Base-by-base conservation (phyloP, 2,888 invertebrate species). In the Trachelus iudaicus region DNA sequence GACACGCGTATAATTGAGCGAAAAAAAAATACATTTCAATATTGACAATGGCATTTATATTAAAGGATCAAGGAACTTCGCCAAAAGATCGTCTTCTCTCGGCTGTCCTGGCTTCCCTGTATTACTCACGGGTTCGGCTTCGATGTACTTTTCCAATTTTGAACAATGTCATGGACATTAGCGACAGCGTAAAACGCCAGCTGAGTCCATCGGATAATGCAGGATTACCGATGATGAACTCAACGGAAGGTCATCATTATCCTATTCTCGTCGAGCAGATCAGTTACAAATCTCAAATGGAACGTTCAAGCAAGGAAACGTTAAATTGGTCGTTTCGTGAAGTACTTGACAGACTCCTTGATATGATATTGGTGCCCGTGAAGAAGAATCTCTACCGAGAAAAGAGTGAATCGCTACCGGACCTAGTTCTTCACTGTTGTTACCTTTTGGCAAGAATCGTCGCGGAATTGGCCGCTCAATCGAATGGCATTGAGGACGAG, bases 61-160 rank as follows among this genome's bases (percentile, higher is more conserved):
- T 89, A 73, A 75, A 92, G 92, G 92, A 93, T 79, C 89, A 91
- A 79, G 91, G 92, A 4, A 89, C 87, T 31, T 89, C 91, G n/a
- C 91, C 92, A 75, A 93, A 92, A 83, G 95, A 95, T 85, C 93
- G 95, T 77, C 92, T 97, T 2, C 90, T 97, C 76, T 95, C 96
- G 81, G 96, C 98, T 0, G 96, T 97, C 3, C 93, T 98, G 81
- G 96, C 97, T 73, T 96, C 98, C 0, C 93, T 98, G 82, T 97
- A 97, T 87, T 95, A 95, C 73, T 96, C 96, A 0, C 94, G 94
- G 3, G 94, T 96, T 31, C 94, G 96, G 80, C 92, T 97, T 40
- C 94, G 96, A 56, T 95, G 94, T 79, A 96, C 96, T 35, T 95
- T 96, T 91, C 96, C 96, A 11, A 94, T 96, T 79, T 92, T 96